Conservation (phyloP, 2,888 invertebrate species). For the Tachystola acroxantha region DNA sequence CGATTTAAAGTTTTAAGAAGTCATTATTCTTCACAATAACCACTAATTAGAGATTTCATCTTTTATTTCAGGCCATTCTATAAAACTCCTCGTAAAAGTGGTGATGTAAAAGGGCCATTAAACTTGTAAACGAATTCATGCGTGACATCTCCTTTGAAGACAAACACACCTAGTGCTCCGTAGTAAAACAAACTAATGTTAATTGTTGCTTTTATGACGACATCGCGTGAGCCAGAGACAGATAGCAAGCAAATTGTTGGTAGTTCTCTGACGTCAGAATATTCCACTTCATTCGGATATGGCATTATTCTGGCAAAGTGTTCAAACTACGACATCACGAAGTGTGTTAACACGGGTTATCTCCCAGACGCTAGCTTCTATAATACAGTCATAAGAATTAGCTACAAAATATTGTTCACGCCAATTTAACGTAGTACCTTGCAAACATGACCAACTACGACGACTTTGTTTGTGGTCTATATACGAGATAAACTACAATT, state of each 20-base stretch:
- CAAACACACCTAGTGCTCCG: conserved; percentile 49
- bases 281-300: conserved; percentile 6
- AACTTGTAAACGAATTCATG: conserved; percentile 41
- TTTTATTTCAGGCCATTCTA: conserved; percentile 23
- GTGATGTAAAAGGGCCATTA: conserved; percentile 37
- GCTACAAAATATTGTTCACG: too few species aligned
- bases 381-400: too few species aligned
- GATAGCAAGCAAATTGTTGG: conserved; percentile 56
- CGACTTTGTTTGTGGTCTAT: too few species aligned
- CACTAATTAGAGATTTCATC: conserved; percentile 22
- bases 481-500: too few species aligned
- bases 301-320: too few species aligned
- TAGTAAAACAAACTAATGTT: conserved; percentile 64
- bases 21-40: not conserved
- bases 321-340: too few species aligned
- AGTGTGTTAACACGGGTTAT: too few species aligned
- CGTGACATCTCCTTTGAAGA: conserved; percentile 62
- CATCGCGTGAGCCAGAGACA: conserved; percentile 62
- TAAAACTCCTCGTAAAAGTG: conserved; percentile 25
- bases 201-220: conserved; percentile 68
- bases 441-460: too few species aligned
- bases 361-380: too few species aligned
- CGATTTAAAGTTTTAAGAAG: not conserved
- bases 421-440: too few species aligned
- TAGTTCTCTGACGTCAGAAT: conserved; percentile 23